These are phyloP conservation scores for Scatophagus argus DNA, from an alignment of 2,113 vertebrate genomes.

Conservation along the genomic window DNA sequence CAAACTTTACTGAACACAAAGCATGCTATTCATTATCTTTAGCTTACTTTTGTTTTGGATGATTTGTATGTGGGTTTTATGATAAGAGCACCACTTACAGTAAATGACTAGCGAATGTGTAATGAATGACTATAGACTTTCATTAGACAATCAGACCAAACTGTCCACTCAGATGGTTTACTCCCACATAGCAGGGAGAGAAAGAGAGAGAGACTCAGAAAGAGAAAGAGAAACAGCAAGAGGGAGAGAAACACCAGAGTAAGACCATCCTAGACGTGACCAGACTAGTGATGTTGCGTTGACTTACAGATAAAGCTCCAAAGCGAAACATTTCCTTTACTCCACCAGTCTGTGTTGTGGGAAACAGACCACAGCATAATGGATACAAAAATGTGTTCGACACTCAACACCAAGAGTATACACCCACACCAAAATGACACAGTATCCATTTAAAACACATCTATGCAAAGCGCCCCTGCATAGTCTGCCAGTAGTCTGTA, in stretches of 20 bases:
- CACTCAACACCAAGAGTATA: constrained; percentile 23
- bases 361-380: constrained; percentile 42
- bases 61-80: constrained; percentile 33
- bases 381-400: constrained; percentile 27
- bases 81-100: constrained; percentile 41
- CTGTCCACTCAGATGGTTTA: constrained; percentile 53
- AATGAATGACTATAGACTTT: constrained; percentile 43
- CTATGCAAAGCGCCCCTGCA: constrained; percentile 25
- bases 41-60: constrained; percentile 23
- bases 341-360: constrained; percentile 33
- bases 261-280: constrained; percentile 54
- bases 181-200: background rate
- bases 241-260: constrained; percentile 34
- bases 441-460: constrained; percentile 52
- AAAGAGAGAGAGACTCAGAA: background rate
- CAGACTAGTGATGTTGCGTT: constrained; percentile 53
- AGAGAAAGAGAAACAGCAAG: constrained; percentile 5
- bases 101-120: constrained; percentile 53
- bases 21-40: background rate
- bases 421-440: constrained; percentile 31
- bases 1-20: constrained; percentile 25
- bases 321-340: constrained; percentile 51
- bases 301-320: constrained; percentile 56
- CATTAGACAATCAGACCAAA: constrained; percentile 56
- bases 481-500: constrained; percentile 25